Percentiles rank a stretch among this genome's conserved stretches.
Conservation (phyloP, 2,888 invertebrate species). For the Abrostola tripartita region DNA sequence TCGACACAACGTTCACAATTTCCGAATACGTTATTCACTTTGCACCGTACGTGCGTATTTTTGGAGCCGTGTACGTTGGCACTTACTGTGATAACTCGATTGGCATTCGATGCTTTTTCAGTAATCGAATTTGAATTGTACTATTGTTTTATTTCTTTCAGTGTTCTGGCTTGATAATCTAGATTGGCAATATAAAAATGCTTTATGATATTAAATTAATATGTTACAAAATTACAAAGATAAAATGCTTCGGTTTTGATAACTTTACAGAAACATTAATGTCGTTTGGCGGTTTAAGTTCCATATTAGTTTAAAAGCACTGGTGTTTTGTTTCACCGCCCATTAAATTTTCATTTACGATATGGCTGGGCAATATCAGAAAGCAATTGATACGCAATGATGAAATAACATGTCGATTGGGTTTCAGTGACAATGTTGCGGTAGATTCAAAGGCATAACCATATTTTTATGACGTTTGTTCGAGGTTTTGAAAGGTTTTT, state of each 20-base stretch:
- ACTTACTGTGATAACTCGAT: constrained; percentile 55
- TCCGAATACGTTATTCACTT: constrained; percentile 58
- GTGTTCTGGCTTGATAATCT: neutral
- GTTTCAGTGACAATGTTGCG: constrained; percentile 48
- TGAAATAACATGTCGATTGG: constrained; percentile 58
- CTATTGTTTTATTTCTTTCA: constrained; percentile 7
- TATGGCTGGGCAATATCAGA: constrained; percentile 53
- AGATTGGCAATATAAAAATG: neutral
- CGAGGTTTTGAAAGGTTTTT: constrained; percentile 27
- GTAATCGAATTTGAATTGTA: constrained; percentile 23
- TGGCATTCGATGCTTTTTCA: constrained; percentile 36
- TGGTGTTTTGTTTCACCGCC: constrained; percentile 52
- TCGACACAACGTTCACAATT: constrained; percentile 54
- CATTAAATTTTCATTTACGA: constrained; percentile 63
- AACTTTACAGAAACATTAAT: constrained; percentile 36
- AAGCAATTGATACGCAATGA: constrained; percentile 55
- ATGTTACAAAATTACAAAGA: too few relatives aligned
- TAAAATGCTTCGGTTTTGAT: constrained; percentile 6
- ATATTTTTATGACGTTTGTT: constrained; percentile 29
- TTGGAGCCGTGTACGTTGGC: constrained; percentile 31
- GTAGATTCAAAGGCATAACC: constrained; percentile 30
- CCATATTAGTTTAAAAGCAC: constrained; percentile 51
- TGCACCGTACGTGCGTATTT: constrained; percentile 53
- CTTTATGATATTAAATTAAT: too few relatives aligned
- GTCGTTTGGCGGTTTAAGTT: constrained; percentile 40